Evolutionary conservation across 2,113 vertebrate genomes (phyloP), one percentile per base, ranked within the genome.

Genomic region (Hymenochirus boettgeri): DNA sequence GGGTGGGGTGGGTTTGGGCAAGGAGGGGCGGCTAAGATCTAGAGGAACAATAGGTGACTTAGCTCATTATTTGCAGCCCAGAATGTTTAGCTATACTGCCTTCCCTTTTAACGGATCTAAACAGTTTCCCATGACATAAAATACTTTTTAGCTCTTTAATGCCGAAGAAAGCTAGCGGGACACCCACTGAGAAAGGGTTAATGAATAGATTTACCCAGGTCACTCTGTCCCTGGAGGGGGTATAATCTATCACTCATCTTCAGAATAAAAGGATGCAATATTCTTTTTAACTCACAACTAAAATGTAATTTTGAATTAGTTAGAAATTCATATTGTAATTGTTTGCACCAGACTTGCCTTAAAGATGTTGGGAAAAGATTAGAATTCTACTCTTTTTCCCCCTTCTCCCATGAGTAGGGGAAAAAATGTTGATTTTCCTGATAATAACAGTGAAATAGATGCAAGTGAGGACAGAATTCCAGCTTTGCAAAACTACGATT

Each of bases 361-460:
- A 66, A 66, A 65, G 23, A 45, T 19, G 57, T 50, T 59, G 73
- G 72, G 65, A 73, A 77, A 77, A 77, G 37, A 60, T 33, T 58
- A 74, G 75, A 73, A 70, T 74, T 60, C 73, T 72, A 63, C 72
- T 73, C 17, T 71, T 70, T 71, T 76, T 72, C 74, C 73, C 69
- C 74, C 71, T 76, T 72, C 74, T 74, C 69, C 74, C 71, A 56
- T 15, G 4, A 64, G n/a, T n/a, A n/a, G 51, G 70, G 64, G 75
- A 70, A 78, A 75, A 82, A 75, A 77, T 70, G 15, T 76, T 76
- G 72, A 72, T 76, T 80, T 77, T 76, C 71, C 29, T 42, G 54
- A 47, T 71, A 77, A 79, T 76, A 77, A 75, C 76, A 71, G 61
- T 55, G 75, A 72, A 62, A 76, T 48, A 69, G 65, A 77, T 74